Conservation (phyloP, 2,797 vertebrate species). For the Gymnoscopelus microlampas region DNA sequence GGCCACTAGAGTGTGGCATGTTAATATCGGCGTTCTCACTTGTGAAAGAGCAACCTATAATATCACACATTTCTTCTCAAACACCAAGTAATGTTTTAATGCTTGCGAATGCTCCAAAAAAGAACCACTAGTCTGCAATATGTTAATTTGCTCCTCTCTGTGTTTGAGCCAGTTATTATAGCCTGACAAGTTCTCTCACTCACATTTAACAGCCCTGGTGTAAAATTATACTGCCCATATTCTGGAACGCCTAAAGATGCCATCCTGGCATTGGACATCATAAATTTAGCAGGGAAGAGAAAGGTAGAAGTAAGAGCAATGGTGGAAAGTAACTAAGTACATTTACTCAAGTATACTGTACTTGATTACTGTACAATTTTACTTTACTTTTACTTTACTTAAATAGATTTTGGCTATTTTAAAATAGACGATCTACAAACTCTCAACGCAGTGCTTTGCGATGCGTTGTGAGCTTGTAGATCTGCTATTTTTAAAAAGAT, state of each 20-base stretch:
- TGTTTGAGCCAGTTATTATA: constrained; percentile 52
- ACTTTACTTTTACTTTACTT: too few relatives aligned
- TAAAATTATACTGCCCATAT: constrained; percentile 55
- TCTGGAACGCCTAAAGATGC: constrained; percentile 46
- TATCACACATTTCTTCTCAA: constrained; percentile 16
- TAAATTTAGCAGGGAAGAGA: constrained; percentile 43
- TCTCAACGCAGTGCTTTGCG: too few relatives aligned
- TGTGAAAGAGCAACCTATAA: constrained; percentile 18
- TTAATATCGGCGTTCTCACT: constrained; percentile 36
- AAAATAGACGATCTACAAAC: too few relatives aligned
- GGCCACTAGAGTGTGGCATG: constrained; percentile 15
- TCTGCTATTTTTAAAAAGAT: too few relatives aligned
- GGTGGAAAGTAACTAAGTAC: not conserved
- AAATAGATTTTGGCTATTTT: too few relatives aligned
- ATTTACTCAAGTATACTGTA: too few relatives aligned
- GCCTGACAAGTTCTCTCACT: constrained; percentile 53
- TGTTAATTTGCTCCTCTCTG: constrained; percentile 40
- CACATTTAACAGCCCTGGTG: constrained; percentile 54
- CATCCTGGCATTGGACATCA: constrained; percentile 30
- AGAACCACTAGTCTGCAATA: constrained; percentile 24
- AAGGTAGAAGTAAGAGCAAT: not conserved
- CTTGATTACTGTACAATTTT: too few relatives aligned
- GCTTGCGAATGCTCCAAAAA: constrained; percentile 20
- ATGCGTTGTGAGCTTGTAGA: too few relatives aligned
- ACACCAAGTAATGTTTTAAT: constrained; percentile 10